A percentile compares a stretch with the other conserved stretches of the same genome.
Evolutionary conservation across 30 jellyfish, hydroid and myxozoan genomes (phyloP).

Genomic region (Aurelia sp.): DNA sequence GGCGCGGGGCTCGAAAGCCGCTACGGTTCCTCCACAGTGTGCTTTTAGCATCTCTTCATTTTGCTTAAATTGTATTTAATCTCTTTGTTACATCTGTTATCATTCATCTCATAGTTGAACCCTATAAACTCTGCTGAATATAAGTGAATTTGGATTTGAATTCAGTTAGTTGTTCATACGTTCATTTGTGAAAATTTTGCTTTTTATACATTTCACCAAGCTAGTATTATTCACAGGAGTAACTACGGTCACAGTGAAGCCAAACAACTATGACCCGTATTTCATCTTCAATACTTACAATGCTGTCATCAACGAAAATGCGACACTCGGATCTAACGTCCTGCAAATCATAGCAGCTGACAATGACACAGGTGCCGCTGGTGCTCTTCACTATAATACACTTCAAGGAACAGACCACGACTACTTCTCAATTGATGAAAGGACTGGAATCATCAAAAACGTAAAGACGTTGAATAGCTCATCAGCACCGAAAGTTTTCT

Average conservation of each 20-base stretch:
- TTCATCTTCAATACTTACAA: constrained; percentile 33
- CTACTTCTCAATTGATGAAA: constrained; percentile 53
- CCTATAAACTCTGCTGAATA: too few relatives aligned
- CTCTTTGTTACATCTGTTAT: too few relatives aligned
- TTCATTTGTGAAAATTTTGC: too few relatives aligned
- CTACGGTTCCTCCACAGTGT: too few relatives aligned
- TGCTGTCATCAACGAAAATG: constrained; percentile 62
- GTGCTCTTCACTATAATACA: constrained; percentile 53
- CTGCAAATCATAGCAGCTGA: constrained; percentile 51
- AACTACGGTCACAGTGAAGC: not conserved
- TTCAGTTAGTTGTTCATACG: too few relatives aligned
- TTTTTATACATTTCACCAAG: too few relatives aligned
- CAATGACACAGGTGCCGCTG: constrained; percentile 80
- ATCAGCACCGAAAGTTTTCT: constrained; percentile 48
- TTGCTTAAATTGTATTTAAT: too few relatives aligned
- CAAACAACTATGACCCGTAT: constrained; percentile 57
- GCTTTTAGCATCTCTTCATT: too few relatives aligned
- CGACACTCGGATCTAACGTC: constrained; percentile 55
- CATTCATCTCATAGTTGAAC: too few relatives aligned
- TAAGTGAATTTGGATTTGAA: too few relatives aligned
- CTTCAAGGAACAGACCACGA: constrained; percentile 66
- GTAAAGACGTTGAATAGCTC: constrained; percentile 35
- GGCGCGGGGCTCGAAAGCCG: too few relatives aligned
- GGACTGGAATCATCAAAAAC: constrained; percentile 62
- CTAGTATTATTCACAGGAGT: not conserved